Evolutionary conservation across 2,797 vertebrate species (phyloP), one percentile per base, ranked within the genome.

Genomic region (Gallirallus australis): DNA sequence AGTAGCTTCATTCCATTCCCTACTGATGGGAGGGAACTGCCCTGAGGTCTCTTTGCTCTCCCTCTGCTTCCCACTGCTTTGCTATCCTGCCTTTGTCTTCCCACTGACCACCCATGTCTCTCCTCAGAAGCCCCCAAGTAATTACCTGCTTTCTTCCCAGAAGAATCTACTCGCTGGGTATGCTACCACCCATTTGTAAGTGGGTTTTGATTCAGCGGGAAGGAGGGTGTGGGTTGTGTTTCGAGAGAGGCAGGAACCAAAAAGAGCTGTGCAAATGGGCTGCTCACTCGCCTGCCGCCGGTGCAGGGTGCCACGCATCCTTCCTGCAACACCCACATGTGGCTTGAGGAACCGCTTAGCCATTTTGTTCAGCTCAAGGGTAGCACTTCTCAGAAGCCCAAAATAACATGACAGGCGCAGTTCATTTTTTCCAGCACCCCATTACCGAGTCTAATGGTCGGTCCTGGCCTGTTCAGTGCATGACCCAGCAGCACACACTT

Each of bases 111-210:
- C 15, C 4, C 59, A 17, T 21, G 6, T 69, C 47, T 76, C 37
- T 48, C 76, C 33, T 47, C 72, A 82, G 68, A 24, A 66, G 30
- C 48, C n/a, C 59, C 53, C 35, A 48, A 39, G n/a, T 50, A 50
- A 78, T 15, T 13, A 76, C 4, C n/a, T 0, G 0, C 61, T 75
- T 88, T 37, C 52, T 69, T 66, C 53, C 60, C 42, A 45, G 21
- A 33, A 80, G 33, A 18, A 53, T 39, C 75, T 1, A 0, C 33
- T 70, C 0, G 0, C 39, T 42, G 69, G n/a, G 14, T 19, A n/a
- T 61, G 52, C 68, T 54, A 15, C 25, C 47, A 37, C 15, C 39
- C 20, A 2, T 45, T 48, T 13, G 2, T 54, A 25, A 71, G 13
- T 3, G 0, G 53, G 4, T 71, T 87, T 57, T 42, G 20, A 50